Evolutionary conservation across 2,113 vertebrate genomes (phyloP), one percentile per base, ranked within the genome.

Genomic region (Anolis carolinensis): DNA sequence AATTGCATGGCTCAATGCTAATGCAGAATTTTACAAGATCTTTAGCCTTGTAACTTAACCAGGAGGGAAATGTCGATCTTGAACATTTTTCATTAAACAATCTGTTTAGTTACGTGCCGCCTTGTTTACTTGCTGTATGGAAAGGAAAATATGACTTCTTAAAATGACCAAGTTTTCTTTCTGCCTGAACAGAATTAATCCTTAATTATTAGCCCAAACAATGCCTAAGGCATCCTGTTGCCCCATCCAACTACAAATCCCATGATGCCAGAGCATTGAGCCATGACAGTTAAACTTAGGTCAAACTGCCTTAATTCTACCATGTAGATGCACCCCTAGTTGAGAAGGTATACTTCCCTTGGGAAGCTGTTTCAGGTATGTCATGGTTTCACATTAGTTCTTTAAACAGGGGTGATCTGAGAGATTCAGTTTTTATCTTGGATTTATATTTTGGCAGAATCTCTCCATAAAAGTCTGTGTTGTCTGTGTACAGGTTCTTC

Each of bases 121-220:
- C 39, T 86, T 90, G 67, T n/a, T 71, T 88, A 50, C 89, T 86
- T 67, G 30, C n/a, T 90, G 7, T 21, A n/a, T 32, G 27, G 76
- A 23, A 86, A 85, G 9, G 25, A 34, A 34, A 14, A 9, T 87
- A 59, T 20, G 32, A 80, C 21, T 0, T 1, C 67, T 91, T 4
- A n/a, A 81, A 74, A 72, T 75, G 9, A 9, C 44, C 14, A 39
- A 59, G 65, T 30, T 52, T 52, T 32, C 18, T 14, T 81, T 67
- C 1, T 34, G 2, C 73, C 52, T 36, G 44, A 74, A 81, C 16
- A 81, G 16, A 81, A 34, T 18, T 8, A 79, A 80, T 50, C 39
- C 79, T 88, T 87, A 63, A 50, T 78, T 55, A 81, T 91, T 30
- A 73, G 23, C 10, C 39, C 27, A 81, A 71, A 7, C 50, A 8